Conservation (phyloP, 2,797 vertebrate species). For the Ciconia nigra region DNA sequence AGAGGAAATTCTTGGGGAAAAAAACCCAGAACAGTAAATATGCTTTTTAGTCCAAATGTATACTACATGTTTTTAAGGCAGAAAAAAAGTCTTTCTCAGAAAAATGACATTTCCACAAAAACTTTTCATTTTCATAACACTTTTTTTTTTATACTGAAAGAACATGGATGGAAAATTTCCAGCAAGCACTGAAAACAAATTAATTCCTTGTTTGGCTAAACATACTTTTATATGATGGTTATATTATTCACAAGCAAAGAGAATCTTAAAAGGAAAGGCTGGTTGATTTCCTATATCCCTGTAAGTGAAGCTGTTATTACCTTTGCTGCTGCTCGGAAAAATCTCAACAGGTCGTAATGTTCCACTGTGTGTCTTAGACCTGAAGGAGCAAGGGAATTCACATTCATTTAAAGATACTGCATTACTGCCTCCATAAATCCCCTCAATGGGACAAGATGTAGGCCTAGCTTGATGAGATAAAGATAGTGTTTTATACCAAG, state of each 20-base stretch:
- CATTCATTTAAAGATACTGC: conserved; percentile 52
- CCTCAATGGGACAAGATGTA: conserved; percentile 44
- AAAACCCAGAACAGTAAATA: background rate
- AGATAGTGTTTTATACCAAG: conserved; percentile 23
- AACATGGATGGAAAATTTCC: background rate
- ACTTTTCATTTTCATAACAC: background rate
- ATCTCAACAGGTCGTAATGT: conserved; percentile 43
- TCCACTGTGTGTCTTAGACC: conserved; percentile 15
- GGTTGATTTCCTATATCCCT: conserved; percentile 1
- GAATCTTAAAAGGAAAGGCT: background rate
- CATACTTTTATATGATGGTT: background rate
- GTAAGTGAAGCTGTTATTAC: conserved; percentile 21
- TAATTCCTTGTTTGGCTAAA: conserved; percentile 27
- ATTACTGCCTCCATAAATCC: conserved; percentile 48
- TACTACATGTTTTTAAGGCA: background rate
- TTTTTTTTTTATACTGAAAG: background rate
- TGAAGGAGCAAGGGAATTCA: conserved; percentile 42
- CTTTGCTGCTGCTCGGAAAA: conserved; percentile 28
- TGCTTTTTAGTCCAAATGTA: background rate
- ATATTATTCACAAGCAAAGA: background rate
- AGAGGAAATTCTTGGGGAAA: background rate
- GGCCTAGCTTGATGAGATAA: conserved; percentile 37
- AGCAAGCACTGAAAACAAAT: conserved; percentile 1
- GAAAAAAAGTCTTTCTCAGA: background rate
- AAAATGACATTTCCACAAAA: background rate